phyloP scores from a whole-genome alignment of 2,797 vertebrate species.

The Argyrosomus regius region DNA sequence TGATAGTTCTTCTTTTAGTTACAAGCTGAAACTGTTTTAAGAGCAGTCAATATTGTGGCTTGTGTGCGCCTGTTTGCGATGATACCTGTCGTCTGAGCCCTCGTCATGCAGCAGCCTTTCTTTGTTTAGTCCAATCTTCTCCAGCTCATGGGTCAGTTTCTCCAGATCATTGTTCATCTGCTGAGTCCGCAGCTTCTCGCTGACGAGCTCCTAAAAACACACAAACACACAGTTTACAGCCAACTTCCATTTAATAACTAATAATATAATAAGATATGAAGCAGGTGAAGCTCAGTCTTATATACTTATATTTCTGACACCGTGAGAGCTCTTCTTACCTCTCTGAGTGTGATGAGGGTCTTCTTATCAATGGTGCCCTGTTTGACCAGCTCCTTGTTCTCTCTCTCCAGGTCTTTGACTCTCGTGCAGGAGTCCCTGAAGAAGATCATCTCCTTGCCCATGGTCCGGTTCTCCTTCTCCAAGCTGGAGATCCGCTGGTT shows the following conservation, averaged over 20 bases:
- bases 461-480: slow-evolving; percentile 95
- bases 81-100: slow-evolving; percentile 93
- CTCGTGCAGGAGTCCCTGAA: slow-evolving; percentile 93
- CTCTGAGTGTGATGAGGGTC: slow-evolving; percentile 93
- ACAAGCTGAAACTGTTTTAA: background rate
- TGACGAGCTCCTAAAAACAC: slow-evolving; percentile 92
- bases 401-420: slow-evolving; percentile 94
- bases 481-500: slow-evolving; percentile 91
- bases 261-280: background rate
- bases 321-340: slow-evolving; percentile 80
- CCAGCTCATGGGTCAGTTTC: slow-evolving; percentile 96
- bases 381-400: slow-evolving; percentile 97
- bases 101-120: slow-evolving; percentile 95
- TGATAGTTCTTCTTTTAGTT: background rate
- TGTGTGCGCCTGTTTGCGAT: background rate
- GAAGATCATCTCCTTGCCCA: slow-evolving; percentile 92
- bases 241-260: background rate
- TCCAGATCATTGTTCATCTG: slow-evolving; percentile 98
- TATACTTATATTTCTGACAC: background rate
- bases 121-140: slow-evolving; percentile 98
- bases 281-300: background rate
- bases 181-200: slow-evolving; percentile 95
- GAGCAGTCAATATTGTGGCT: background rate
- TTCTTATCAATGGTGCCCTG: slow-evolving; percentile 95
- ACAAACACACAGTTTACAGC: background rate